A percentile compares a stretch with the other conserved stretches of the same genome.
These are phyloP conservation scores for Leptobrachium leishanense DNA, from an alignment of 2,113 vertebrate species.

Conservation along the genomic window DNA sequence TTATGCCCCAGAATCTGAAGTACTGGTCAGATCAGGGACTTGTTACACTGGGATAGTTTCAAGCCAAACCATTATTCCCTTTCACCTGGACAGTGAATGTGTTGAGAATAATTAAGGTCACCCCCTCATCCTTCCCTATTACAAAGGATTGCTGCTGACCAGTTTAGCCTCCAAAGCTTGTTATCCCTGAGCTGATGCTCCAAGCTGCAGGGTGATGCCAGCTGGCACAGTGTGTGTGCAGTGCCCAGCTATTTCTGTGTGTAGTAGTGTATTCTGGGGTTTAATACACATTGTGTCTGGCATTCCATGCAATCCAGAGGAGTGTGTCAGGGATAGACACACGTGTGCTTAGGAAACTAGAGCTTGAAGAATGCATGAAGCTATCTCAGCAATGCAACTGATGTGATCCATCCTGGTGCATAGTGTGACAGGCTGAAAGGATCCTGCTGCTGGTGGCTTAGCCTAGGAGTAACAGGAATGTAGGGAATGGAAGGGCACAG, in stretches of 20 bases:
- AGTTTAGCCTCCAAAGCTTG: constrained; percentile 38
- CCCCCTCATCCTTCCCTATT: background rate
- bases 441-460: too few relatives aligned
- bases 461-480: too few relatives aligned
- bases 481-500: too few relatives aligned
- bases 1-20: too few relatives aligned
- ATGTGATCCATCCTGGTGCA: background rate
- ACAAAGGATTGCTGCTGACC: constrained; percentile 20
- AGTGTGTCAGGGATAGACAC: constrained; percentile 22
- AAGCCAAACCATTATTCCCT: too few relatives aligned
- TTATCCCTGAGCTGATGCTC: constrained; percentile 28
- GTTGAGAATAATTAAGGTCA: background rate
- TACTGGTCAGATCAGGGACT: too few relatives aligned
- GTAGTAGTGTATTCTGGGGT: constrained; percentile 1
- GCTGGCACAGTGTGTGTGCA: constrained; percentile 25
- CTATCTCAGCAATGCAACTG: background rate
- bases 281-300: constrained; percentile 41
- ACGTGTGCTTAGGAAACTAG: background rate
- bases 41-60: too few relatives aligned
- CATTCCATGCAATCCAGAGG: constrained; percentile 34
- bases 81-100: background rate
- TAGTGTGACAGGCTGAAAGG: too few relatives aligned
- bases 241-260: constrained; percentile 26
- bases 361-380: constrained; percentile 1
- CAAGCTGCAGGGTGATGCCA: constrained; percentile 38